Percentiles rank a stretch among this genome's conserved stretches.
These are phyloP conservation scores for Eupeodes latifasciatus DNA, from an alignment of 2,888 invertebrate species.

Conservation along the genomic window DNA sequence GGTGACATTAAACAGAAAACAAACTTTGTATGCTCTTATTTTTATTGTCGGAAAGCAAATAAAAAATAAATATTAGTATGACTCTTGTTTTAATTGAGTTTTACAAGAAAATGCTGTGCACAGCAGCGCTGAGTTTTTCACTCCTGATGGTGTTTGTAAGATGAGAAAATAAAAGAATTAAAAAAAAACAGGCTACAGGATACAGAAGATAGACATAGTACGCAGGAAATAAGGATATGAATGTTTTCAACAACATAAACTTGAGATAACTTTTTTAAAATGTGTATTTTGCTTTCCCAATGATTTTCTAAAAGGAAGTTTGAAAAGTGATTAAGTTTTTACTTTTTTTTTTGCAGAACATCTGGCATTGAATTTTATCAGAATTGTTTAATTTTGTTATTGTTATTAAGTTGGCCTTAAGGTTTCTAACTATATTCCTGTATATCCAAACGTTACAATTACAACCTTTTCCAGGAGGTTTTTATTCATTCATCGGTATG, in stretches of 20 bases:
- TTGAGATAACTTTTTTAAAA: not conserved
- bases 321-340: no score
- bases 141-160: not conserved
- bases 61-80: conserved; percentile 2
- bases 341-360: no score
- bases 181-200: not conserved
- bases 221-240: not conserved
- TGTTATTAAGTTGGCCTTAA: no score
- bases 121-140: not conserved
- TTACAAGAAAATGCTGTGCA: not conserved
- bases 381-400: no score
- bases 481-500: no score
- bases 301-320: no score
- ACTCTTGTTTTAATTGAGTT: conserved; percentile 29
- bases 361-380: no score
- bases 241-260: not conserved
- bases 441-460: no score
- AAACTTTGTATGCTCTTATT: not conserved
- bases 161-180: not conserved
- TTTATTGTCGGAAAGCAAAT: not conserved
- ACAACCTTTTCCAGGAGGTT: no score
- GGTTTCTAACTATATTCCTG: no score
- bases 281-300: not conserved
- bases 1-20: conserved; percentile 10
- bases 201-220: not conserved